Conservation (phyloP, 2,888 invertebrate genomes). For the Desoria tigrina region DNA sequence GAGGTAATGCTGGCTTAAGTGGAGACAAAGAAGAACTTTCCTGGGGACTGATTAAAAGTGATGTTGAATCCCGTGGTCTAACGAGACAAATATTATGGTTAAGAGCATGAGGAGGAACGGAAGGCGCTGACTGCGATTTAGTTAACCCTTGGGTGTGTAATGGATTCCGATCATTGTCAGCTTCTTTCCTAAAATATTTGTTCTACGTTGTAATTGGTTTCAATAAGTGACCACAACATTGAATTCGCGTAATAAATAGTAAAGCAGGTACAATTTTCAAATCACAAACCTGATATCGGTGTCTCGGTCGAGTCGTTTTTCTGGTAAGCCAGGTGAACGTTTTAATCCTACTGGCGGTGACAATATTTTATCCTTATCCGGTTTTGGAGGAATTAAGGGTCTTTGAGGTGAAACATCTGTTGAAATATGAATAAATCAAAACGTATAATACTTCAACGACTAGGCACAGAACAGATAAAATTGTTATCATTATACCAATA, state of each 20-base stretch:
- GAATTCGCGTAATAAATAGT: too few species aligned
- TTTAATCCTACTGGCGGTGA: not conserved
- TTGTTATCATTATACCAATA: too few species aligned
- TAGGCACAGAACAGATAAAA: too few species aligned
- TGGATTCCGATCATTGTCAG: too few species aligned
- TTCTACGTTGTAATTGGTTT: too few species aligned
- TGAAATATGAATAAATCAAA: conserved; percentile 1
- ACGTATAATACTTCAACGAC: not conserved
- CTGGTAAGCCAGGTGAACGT: not conserved
- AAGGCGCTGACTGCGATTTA: conserved; percentile 4
- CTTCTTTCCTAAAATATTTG: too few species aligned
- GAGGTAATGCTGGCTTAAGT: conserved; percentile 50
- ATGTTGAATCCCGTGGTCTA: too few species aligned
- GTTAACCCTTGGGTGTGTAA: not conserved
- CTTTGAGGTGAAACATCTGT: conserved; percentile 25
- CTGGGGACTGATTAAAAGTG: conserved; percentile 3
- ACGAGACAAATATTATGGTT: not conserved
- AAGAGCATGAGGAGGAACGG: not conserved
- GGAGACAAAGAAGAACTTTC: conserved; percentile 5
- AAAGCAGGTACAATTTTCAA: too few species aligned
- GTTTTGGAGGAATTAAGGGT: conserved; percentile 50
- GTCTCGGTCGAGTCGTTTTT: not conserved
- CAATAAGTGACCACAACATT: too few species aligned
- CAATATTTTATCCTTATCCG: conserved; percentile 34
- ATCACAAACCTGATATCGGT: too few species aligned